Evolutionary conservation across 2,797 vertebrate genomes (phyloP).

Genomic region (Enteromius radiatus): DNA sequence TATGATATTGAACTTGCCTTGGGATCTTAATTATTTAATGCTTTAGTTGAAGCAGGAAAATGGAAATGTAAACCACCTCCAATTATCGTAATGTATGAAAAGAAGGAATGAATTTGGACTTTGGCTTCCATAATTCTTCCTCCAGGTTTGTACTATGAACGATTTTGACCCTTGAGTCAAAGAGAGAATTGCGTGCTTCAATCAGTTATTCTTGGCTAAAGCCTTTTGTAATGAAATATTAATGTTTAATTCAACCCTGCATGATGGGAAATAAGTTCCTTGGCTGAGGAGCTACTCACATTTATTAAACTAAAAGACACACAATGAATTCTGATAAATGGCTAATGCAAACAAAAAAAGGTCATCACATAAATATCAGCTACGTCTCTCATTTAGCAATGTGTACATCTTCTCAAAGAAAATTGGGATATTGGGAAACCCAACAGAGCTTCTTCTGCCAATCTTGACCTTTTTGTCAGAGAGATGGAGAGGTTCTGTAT

Average conservation of each 20-base stretch:
- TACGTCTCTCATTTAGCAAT: neutral
- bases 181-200: slow-evolving; percentile 4
- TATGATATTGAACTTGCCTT: neutral
- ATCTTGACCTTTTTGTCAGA: slow-evolving; percentile 27
- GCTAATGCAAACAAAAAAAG: neutral
- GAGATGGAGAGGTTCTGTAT: slow-evolving; percentile 17
- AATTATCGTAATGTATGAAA: neutral
- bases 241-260: slow-evolving; percentile 5
- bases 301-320: neutral
- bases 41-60: neutral
- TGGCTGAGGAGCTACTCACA: neutral
- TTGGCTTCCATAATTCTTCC: slow-evolving; percentile 43
- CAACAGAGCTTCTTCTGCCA: slow-evolving; percentile 1
- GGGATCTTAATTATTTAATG: neutral
- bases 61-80: neutral
- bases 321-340: slow-evolving; percentile 9
- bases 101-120: neutral
- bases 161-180: slow-evolving; percentile 25
- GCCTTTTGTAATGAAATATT: slow-evolving; percentile 33
- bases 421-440: slow-evolving; percentile 22
- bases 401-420: neutral
- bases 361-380: neutral
- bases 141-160: neutral
- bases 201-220: slow-evolving; percentile 10
- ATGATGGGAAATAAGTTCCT: neutral